Conservation (phyloP, 2,797 vertebrate species). For the Coendou prehensilis region DNA sequence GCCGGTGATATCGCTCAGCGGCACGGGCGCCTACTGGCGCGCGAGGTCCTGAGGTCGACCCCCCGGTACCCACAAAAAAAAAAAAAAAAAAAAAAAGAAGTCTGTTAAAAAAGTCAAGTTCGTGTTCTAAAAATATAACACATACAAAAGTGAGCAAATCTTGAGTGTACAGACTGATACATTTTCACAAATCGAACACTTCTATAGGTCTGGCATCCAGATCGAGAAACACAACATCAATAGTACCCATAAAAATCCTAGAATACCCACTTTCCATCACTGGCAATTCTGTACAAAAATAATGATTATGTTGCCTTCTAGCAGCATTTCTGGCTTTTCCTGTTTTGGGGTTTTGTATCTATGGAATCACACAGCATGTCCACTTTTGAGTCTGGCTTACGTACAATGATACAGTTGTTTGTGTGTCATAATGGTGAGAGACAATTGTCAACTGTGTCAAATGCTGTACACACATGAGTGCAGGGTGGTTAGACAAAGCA, state of each 20-base stretch:
- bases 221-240: not conserved
- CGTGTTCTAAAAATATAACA: not conserved
- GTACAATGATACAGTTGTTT: not conserved
- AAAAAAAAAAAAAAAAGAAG: too few relatives aligned
- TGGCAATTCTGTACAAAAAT: not conserved
- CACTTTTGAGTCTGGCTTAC: not conserved
- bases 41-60: too few relatives aligned
- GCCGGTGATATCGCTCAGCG: too few relatives aligned
- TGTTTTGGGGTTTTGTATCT: not conserved
- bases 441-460: constrained; percentile 9
- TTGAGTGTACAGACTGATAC: not conserved
- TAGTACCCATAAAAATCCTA: not conserved
- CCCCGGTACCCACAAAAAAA: too few relatives aligned
- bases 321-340: not conserved
- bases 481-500: not conserved
- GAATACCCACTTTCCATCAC: not conserved
- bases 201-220: not conserved
- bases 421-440: not conserved
- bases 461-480: constrained; percentile 29
- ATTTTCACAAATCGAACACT: not conserved
- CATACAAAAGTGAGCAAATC: not conserved
- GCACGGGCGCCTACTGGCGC: too few relatives aligned
- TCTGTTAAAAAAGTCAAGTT: not conserved
- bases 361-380: too few relatives aligned
- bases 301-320: not conserved